Base-by-base conservation (phyloP, 2,797 vertebrate species). In the Phrynocephalus vlangalii region DNA sequence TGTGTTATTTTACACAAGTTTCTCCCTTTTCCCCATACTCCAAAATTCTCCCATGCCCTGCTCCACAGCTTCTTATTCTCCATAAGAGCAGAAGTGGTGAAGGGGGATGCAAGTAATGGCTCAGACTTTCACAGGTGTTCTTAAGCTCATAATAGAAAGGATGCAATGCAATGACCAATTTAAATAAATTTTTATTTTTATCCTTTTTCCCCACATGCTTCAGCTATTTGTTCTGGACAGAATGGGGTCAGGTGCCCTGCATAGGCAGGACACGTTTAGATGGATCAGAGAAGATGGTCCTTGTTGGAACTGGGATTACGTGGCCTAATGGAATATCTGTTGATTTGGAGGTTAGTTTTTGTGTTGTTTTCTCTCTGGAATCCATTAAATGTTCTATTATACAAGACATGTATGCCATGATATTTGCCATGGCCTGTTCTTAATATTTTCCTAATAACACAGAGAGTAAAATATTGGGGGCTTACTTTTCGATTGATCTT, bases 291-390 rank as follows among this genome's bases (percentile, higher is more conserved):
- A 99, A 98, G 92, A 97, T 98, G 76, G 97, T 98, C 10, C 96
- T 99, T 79, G 98, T 99, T 87, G 99, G 97, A 97, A 97, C 98
- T 75, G 98, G 98, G 83, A 98, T 99, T 88, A 95, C 95, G 0
- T 99, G 99, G 99, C 99, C 99, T 9, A 99, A 99, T 50, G 99
- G 99, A 82, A 98, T 99, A 94, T 98, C 99, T 92, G 98, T 99
- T 84, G 99, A 99, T 96, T 98, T 98, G 9, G 98, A 99, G 98
- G 99, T 99, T 92, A 79, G 95, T 94, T 90, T 89, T 26, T 91
- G 77, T 88, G 30, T 86, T 88, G 30, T 86, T 28, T 52, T 50
- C 38, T 90, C 71, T 81, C 22, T 79, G 28, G 86, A 44, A 6
- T 81, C 0, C 20, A 52, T 44, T 92, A 66, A 84, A 87, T 94